phyloP scores from a whole-genome alignment of 2,888 invertebrate species.

The Axea sp. region DNA sequence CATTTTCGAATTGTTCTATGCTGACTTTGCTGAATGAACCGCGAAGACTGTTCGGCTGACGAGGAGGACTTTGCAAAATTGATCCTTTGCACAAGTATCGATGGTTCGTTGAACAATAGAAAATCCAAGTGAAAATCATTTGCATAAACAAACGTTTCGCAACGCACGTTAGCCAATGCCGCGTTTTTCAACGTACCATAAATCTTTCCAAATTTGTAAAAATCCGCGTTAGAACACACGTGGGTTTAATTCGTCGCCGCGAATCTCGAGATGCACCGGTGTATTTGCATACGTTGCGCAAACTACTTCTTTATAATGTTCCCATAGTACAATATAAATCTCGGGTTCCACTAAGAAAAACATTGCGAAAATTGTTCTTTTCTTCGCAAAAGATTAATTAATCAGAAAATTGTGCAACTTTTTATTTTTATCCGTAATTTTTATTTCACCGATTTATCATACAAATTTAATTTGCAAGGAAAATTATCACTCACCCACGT shows the following conservation, averaged over 20 bases:
- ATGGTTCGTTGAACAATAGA: conserved; percentile 22
- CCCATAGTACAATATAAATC: conserved; percentile 18
- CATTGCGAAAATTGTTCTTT: too few species aligned
- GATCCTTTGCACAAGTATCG: conserved; percentile 13
- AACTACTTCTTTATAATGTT: neutral
- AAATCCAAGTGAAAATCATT: conserved; percentile 47
- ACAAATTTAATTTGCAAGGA: too few species aligned
- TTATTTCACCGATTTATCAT: too few species aligned
- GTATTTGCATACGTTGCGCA: conserved; percentile 24
- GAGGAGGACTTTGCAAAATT: conserved; percentile 1
- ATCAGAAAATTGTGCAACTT: too few species aligned
- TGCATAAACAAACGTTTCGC: conserved; percentile 42
- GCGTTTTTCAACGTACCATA: conserved; percentile 19
- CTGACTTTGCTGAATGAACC: too few species aligned
- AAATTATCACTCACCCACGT: too few species aligned
- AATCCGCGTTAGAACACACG: conserved; percentile 27
- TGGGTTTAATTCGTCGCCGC: conserved; percentile 30
- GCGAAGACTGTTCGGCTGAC: neutral
- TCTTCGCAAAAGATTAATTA: too few species aligned
- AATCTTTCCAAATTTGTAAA: conserved; percentile 41
- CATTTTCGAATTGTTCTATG: conserved; percentile 17
- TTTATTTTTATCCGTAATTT: too few species aligned
- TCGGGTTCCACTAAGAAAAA: too few species aligned
- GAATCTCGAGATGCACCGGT: conserved; percentile 21
- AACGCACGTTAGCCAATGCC: conserved; percentile 25